phyloP scores from a whole-genome alignment of 1,140 invertebrate genomes.

The Papilio helenus region DNA sequence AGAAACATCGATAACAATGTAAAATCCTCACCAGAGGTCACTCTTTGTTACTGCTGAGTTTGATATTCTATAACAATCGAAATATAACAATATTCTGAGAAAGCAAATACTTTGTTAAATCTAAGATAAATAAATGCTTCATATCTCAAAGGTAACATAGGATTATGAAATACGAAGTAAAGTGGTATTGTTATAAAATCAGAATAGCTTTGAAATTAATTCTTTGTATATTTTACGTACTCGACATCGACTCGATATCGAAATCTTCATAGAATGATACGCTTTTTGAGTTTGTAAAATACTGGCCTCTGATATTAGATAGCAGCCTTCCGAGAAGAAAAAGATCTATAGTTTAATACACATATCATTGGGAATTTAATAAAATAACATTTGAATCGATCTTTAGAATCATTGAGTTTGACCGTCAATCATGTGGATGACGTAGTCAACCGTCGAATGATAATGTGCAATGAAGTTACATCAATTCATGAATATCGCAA shows the following conservation, averaged over 20 bases:
- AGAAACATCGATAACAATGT: background rate
- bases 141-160: background rate
- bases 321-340: too few relatives aligned
- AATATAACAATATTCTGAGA: background rate
- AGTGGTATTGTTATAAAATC: background rate
- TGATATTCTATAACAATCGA: background rate
- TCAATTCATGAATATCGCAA: constrained; percentile 34
- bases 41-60: background rate
- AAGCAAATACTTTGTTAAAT: background rate
- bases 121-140: background rate
- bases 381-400: too few relatives aligned
- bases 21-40: background rate
- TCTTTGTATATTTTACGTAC: too few relatives aligned
- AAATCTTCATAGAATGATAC: too few relatives aligned
- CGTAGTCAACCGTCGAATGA: background rate
- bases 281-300: too few relatives aligned
- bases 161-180: constrained; percentile 3
- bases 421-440: too few relatives aligned
- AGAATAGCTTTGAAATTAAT: background rate
- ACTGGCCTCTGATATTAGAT: too few relatives aligned
- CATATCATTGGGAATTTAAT: too few relatives aligned
- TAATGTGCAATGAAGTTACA: constrained; percentile 20
- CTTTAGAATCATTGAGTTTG: too few relatives aligned
- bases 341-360: too few relatives aligned
- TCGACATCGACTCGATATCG: too few relatives aligned